phyloP scores from a whole-genome alignment of 2,797 vertebrate genomes.

The Novumbra hubbsi region DNA sequence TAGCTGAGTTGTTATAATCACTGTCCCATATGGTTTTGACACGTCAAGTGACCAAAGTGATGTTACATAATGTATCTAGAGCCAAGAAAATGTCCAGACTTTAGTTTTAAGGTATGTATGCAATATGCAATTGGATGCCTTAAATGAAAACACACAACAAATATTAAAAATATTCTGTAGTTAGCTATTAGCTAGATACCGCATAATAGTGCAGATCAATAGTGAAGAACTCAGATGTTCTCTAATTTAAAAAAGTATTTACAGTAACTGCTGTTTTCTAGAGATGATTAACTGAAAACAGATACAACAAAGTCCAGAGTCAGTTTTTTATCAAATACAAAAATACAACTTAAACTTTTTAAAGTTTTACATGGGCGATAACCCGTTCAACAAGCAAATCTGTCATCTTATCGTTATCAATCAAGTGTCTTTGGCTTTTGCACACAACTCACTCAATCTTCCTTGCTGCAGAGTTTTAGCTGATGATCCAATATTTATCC shows the following conservation, averaged over 20 bases:
- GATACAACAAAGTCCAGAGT: constrained; percentile 2
- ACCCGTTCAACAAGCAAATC: too few species aligned
- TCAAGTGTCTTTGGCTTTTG: too few species aligned
- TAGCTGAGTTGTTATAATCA: neutral
- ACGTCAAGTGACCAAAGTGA: neutral
- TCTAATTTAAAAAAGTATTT: neutral
- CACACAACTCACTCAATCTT: too few species aligned
- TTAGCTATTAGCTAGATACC: neutral
- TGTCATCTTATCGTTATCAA: too few species aligned
- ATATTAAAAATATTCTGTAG: too few species aligned
- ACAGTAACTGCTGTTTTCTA: neutral
- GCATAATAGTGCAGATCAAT: neutral
- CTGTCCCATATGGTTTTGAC: neutral
- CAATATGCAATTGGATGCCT: too few species aligned
- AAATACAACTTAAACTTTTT: neutral
- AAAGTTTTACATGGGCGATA: neutral
- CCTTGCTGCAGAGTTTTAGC: too few species aligned
- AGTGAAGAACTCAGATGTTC: neutral
- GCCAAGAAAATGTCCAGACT: neutral
- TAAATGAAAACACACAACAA: too few species aligned
- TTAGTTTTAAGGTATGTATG: neutral
- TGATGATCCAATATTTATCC: too few species aligned
- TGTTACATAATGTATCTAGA: neutral
- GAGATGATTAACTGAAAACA: neutral
- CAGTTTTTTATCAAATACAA: neutral